Conservation (phyloP, 1,140 invertebrate species). For the Calliopsis andreniformis region DNA sequence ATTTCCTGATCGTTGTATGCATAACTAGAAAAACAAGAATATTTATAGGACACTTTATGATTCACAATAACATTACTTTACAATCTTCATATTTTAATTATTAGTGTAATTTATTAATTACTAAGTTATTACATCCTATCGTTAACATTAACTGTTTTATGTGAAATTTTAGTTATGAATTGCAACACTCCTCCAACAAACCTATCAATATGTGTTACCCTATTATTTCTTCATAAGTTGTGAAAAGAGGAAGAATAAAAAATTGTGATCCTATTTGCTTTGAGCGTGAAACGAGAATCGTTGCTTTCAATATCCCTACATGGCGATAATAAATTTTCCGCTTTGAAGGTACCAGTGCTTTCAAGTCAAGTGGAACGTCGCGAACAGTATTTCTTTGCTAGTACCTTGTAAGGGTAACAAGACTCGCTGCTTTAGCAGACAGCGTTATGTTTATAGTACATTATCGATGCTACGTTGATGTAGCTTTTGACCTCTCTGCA, state of each 20-base stretch:
- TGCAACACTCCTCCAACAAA: no score
- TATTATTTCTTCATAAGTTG: no score
- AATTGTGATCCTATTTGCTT: neutral
- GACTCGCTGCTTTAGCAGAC: neutral
- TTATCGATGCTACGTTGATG: neutral
- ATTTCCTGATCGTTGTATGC: no score
- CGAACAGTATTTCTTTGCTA: slow-evolving; percentile 13
- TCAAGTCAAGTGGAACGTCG: slow-evolving; percentile 13
- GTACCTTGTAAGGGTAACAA: slow-evolving; percentile 7
- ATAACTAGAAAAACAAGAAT: no score
- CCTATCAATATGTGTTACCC: no score
- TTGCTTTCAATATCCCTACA: neutral
- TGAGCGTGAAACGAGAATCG: neutral
- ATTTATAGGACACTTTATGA: no score
- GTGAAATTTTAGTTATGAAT: no score
- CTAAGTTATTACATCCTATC: no score
- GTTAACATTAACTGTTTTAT: no score
- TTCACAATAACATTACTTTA: no score
- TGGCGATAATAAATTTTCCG: slow-evolving; percentile 15
- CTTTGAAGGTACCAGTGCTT: slow-evolving; percentile 4
- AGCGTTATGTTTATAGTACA: neutral
- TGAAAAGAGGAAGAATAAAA: neutral
- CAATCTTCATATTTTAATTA: no score
- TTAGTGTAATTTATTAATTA: no score
- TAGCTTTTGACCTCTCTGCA: neutral